A percentile compares a stretch with the other conserved stretches of the same genome.
Conservation (phyloP, 2,113 vertebrate genomes). For the Equus przewalskii region DNA sequence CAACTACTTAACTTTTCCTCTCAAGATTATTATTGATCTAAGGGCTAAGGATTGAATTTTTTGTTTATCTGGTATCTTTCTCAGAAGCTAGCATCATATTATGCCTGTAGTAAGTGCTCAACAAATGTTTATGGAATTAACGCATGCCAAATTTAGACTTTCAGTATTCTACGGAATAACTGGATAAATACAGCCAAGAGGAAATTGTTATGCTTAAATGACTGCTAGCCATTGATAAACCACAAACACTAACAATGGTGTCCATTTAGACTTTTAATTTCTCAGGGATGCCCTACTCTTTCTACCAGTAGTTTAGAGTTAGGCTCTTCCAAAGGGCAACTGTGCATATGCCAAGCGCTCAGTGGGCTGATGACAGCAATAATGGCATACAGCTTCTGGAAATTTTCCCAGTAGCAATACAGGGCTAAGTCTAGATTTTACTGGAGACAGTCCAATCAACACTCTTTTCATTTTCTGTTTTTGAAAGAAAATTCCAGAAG, state of each 20-base stretch:
- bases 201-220: neutral
- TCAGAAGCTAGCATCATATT: constrained; percentile 27
- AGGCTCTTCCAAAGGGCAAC: constrained; percentile 31
- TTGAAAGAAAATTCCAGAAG: constrained; percentile 64
- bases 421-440: constrained; percentile 33
- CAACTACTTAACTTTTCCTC: constrained; percentile 33
- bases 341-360: neutral
- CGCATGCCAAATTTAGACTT: constrained; percentile 14
- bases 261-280: neutral
- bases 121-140: constrained; percentile 48
- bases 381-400: neutral
- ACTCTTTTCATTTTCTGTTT: constrained; percentile 29
- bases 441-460: neutral
- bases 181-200: neutral
- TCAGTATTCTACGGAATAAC: constrained; percentile 37
- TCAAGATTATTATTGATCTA: constrained; percentile 47
- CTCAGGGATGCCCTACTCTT: neutral
- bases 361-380: neutral
- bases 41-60: constrained; percentile 24
- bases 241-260: neutral
- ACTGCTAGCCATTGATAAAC: neutral
- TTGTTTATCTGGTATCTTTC: constrained; percentile 25
- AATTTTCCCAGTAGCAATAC: constrained; percentile 19
- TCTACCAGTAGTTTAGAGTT: neutral
- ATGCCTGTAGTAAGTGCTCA: neutral